phyloP scores from a whole-genome alignment of 1,140 invertebrate species.

The Leptinotarsa undecemlineata region DNA sequence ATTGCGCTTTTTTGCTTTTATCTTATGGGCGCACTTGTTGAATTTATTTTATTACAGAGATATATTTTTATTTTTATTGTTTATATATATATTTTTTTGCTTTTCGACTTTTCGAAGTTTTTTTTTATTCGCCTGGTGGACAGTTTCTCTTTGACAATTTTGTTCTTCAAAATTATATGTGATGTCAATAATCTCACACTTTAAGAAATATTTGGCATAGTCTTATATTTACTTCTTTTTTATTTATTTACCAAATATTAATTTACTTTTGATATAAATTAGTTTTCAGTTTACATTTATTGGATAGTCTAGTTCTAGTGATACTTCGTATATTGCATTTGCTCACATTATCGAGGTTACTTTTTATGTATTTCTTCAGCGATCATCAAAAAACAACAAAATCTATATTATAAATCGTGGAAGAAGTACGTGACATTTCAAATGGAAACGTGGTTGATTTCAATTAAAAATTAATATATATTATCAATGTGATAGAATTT shows the following conservation, averaged over 20 bases:
- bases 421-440: constrained; percentile 18
- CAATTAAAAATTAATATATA: constrained; percentile 48
- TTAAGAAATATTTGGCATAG: constrained; percentile 46
- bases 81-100: constrained; percentile 21
- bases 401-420: constrained; percentile 9
- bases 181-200: constrained; percentile 55
- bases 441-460: constrained; percentile 27
- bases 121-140: constrained; percentile 24
- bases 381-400: constrained; percentile 10
- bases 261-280: constrained; percentile 44
- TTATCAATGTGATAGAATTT: constrained; percentile 57
- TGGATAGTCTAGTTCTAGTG: constrained; percentile 29
- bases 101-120: constrained; percentile 15
- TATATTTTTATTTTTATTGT: constrained; percentile 38
- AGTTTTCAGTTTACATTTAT: constrained; percentile 2
- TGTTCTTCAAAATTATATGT: constrained; percentile 55
- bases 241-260: constrained; percentile 48
- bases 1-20: constrained; percentile 1
- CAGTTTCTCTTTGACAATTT: constrained; percentile 37
- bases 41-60: constrained; percentile 38
- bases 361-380: constrained; percentile 7
- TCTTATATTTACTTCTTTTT: constrained; percentile 41
- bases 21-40: constrained; percentile 13
- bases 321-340: constrained; percentile 49
- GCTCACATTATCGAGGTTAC: constrained; percentile 41